Evolutionary conservation across 2,888 invertebrate species (phyloP).

Genomic region (Argynnis bischoffii): DNA sequence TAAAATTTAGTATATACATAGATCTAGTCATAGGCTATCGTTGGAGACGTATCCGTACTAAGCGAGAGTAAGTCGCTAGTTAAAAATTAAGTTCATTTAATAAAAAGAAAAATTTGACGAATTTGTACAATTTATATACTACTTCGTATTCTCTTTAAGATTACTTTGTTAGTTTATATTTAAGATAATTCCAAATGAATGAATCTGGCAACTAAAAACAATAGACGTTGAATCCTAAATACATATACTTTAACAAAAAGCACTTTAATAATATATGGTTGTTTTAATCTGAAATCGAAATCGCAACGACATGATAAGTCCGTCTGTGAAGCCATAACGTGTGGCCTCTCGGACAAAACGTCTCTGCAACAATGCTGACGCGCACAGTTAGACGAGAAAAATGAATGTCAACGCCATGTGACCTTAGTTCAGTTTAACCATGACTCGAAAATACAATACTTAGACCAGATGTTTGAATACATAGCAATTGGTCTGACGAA

Average conservation of each 20-base stretch:
- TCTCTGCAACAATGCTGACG: constrained; percentile 58
- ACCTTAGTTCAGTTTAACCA: constrained; percentile 50
- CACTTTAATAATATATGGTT: neutral
- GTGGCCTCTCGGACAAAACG: constrained; percentile 40
- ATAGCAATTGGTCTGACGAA: constrained; percentile 20
- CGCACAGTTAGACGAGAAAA: constrained; percentile 70
- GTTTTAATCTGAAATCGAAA: constrained; percentile 6
- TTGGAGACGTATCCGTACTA: no score
- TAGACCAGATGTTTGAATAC: constrained; percentile 36
- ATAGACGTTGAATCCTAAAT: neutral
- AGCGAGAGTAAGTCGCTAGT: no score
- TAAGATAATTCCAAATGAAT: no score
- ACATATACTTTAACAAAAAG: neutral
- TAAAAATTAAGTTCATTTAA: no score
- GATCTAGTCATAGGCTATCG: no score
- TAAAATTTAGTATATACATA: no score
- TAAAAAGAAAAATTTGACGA: no score
- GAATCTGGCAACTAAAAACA: neutral
- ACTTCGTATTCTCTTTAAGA: no score
- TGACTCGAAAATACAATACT: constrained; percentile 36
- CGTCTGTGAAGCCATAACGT: constrained; percentile 35
- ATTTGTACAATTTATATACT: no score
- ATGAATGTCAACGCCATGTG: constrained; percentile 64
- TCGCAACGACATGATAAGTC: neutral
- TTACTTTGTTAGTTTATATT: no score